Evolutionary conservation across 2,888 invertebrate genomes (phyloP).

Genomic region (Pandemis heparana): DNA sequence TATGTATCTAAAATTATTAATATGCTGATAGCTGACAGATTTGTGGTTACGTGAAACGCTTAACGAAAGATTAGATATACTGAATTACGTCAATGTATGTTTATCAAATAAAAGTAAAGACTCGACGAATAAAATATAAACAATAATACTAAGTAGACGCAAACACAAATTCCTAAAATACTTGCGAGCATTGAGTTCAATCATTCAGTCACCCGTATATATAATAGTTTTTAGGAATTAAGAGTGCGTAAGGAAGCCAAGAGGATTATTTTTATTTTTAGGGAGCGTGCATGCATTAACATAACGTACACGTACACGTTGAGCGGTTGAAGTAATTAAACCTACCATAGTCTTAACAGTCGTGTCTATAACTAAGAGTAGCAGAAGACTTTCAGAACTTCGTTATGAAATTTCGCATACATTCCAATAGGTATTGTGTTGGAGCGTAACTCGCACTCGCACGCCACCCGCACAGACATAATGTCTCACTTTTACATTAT

Average conservation of each 20-base stretch:
- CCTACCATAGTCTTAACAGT: background rate
- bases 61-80: background rate
- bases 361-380: background rate
- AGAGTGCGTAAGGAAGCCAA: no score
- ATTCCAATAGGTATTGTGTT: background rate
- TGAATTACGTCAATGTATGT: conserved; percentile 1
- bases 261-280: no score
- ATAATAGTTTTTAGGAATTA: no score
- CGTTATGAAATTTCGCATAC: background rate
- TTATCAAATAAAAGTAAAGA: conserved; percentile 2
- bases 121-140: background rate
- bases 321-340: no score
- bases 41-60: conserved; percentile 4
- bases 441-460: conserved; percentile 55
- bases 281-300: no score
- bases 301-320: background rate
- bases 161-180: background rate
- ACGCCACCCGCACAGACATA: conserved; percentile 48
- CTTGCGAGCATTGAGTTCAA: background rate
- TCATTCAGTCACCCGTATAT: background rate
- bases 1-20: background rate
- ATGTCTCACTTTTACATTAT: conserved; percentile 53
- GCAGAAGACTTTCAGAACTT: background rate
- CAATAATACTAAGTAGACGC: background rate
- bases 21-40: background rate